These are phyloP conservation scores for Halcyon senegalensis DNA, from an alignment of 2,113 vertebrate genomes.

Conservation along the genomic window DNA sequence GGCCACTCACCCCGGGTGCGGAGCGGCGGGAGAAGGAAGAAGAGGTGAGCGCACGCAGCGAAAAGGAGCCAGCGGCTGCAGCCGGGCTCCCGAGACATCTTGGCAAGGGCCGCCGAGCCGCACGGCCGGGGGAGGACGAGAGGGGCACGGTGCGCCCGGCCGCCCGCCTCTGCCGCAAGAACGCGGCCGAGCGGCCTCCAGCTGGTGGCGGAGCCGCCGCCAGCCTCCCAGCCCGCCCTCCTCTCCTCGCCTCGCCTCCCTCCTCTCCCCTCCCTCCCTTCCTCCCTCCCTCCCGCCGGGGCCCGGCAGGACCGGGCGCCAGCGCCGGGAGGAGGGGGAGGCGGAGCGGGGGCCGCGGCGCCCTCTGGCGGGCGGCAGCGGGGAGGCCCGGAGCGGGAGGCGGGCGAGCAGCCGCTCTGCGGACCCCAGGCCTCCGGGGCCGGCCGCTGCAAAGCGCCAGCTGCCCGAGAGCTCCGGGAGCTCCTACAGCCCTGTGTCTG, in stretches of 20 bases:
- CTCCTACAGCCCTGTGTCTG: fast-evolving
- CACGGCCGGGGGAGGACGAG: not conserved
- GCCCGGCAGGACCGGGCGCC: not conserved
- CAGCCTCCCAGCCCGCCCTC: not conserved
- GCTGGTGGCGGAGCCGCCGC: not conserved
- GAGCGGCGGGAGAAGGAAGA: slow-evolving; percentile 3
- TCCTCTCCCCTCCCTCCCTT: not conserved
- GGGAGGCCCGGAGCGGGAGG: not conserved
- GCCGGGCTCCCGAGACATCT: slow-evolving; percentile 33
- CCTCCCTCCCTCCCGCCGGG: not conserved
- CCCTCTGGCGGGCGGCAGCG: slow-evolving; percentile 18
- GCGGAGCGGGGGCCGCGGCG: not conserved
- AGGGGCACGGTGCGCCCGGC: not conserved
- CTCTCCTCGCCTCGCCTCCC: not conserved
- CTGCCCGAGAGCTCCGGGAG: not conserved
- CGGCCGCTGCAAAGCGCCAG: not conserved
- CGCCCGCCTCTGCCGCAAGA: not conserved
- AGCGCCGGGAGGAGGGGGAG: not conserved
- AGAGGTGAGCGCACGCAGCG: not conserved
- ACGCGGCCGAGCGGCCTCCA: slow-evolving; percentile 29
- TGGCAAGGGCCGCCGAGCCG: not conserved
- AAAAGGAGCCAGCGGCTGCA: not conserved
- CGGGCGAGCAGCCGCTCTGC: not conserved
- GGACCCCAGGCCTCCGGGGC: too few relatives aligned
- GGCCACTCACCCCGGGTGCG: slow-evolving; percentile 48